phyloP scores from a whole-genome alignment of 2,888 invertebrate species.

The Agonopterix subpropinquella region DNA sequence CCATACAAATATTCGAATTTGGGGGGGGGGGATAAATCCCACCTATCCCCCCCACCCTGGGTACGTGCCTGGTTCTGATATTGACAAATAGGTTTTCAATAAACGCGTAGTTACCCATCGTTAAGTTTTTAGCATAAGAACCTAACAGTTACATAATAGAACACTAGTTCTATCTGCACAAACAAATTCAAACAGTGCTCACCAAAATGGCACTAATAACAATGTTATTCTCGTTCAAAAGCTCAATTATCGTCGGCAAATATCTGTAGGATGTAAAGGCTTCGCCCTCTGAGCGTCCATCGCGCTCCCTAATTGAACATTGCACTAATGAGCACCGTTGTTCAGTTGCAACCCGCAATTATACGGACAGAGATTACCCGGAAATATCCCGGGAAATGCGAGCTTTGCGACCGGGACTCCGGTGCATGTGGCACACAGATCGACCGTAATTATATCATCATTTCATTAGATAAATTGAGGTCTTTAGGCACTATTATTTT shows the following conservation, averaged over 20 bases:
- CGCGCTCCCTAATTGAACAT: slow-evolving; percentile 66
- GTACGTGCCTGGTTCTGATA: too few relatives aligned
- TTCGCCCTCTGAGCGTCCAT: slow-evolving; percentile 28
- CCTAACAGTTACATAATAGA: too few relatives aligned
- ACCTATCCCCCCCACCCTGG: too few relatives aligned
- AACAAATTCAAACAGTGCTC: slow-evolving; percentile 3
- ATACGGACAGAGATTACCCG: slow-evolving; percentile 59
- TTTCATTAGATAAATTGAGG: neutral
- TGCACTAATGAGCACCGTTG: slow-evolving; percentile 71
- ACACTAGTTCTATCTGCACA: too few relatives aligned
- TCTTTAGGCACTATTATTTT: too few relatives aligned
- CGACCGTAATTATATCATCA: slow-evolving; percentile 23
- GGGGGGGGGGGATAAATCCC: too few relatives aligned
- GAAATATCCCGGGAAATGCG: slow-evolving; percentile 53
- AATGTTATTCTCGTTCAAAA: slow-evolving; percentile 19
- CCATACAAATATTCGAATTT: too few relatives aligned
- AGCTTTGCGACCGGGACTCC: slow-evolving; percentile 31
- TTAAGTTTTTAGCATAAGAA: too few relatives aligned
- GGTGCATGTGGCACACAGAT: slow-evolving; percentile 31
- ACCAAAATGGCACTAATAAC: slow-evolving; percentile 6
- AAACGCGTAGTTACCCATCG: too few relatives aligned
- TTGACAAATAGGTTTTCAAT: too few relatives aligned
- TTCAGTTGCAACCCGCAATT: slow-evolving; percentile 67
- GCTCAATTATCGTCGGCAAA: slow-evolving; percentile 22
- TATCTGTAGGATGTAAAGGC: slow-evolving; percentile 27